Evolutionary conservation across 1,140 invertebrate genomes (phyloP), one percentile per base, ranked within the genome.

Genomic region (Bacillus rossius): DNA sequence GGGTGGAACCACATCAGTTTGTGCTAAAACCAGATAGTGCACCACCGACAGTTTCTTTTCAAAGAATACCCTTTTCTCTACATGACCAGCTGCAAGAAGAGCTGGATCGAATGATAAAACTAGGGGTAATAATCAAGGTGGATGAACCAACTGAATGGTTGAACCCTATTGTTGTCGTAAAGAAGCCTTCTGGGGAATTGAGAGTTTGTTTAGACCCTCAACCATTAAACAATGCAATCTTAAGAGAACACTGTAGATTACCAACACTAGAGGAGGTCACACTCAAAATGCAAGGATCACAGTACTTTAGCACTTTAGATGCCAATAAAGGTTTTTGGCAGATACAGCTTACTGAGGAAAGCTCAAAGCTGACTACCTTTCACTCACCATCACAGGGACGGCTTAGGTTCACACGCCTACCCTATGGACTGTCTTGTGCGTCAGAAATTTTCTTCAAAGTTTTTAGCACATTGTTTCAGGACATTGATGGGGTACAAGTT

Each of bases 151-250:
- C 70, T n/a, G 69, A 77, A 40, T 82, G 77, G 78, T 76, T 73
- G 5, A 73, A 77, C 4, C 77, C 77, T 0, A 63, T 82, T 0
- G n/a, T n/a, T n/a, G 65, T 73, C 2, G 73, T 80, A 0, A 29
- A 67, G 17, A 81, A 81, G 58, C 48, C 67, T 1, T 66, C 80
- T 61, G 74, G 73, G 8, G 61, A 65, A 16, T 61, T 75, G 29
- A 58, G 79, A 17, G 67, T 81, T 26, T 78, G 77, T 63, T 71
- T 67, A 1, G 78, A 82, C 67, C 81, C 75, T 75, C 56, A 62
- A 67, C 2, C 76, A 74, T 5, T 51, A n/a, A n/a, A 51, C 79
- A 4, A 76, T 77, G 59, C 67, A 62, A 43, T 59, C 57, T 17
- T 48, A 75, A 25, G 59, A 66, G 41, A 66, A 72, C 19, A 66